Conservation (phyloP, 2,888 invertebrate species). For the Trichogramma evanescens region DNA sequence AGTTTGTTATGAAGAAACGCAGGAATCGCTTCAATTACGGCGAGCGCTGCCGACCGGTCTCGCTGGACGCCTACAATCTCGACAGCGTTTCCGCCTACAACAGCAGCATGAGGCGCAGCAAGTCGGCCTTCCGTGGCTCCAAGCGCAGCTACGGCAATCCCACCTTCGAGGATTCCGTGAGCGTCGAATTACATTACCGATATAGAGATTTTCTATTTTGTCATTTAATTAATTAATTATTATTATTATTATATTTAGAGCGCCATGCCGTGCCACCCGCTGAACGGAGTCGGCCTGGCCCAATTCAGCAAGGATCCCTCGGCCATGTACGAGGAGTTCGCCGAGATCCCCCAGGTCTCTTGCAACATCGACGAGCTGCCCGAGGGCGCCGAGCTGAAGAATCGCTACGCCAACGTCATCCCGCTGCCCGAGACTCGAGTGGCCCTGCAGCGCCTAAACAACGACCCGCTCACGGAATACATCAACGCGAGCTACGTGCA, state of each 20-base stretch:
- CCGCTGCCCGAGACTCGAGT: conserved; percentile 88
- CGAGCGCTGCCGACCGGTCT: conserved; percentile 81
- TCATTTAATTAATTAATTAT: conserved; percentile 2
- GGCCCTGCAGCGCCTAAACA: conserved; percentile 62
- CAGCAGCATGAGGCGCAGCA: conserved; percentile 66
- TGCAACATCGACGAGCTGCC: conserved; percentile 78
- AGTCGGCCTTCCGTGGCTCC: conserved; percentile 62
- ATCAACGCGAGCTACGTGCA: conserved; percentile 93
- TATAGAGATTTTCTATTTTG: background rate
- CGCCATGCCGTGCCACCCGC: conserved; percentile 60
- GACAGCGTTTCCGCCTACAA: conserved; percentile 81
- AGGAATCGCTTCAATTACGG: conserved; percentile 76
- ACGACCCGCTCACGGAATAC: conserved; percentile 76
- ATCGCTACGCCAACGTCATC: conserved; percentile 90
- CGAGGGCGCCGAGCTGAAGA: conserved; percentile 81
- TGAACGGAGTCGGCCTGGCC: conserved; percentile 71
- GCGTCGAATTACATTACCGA: conserved; percentile 31
- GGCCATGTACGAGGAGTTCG: conserved; percentile 73
- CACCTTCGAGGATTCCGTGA: conserved; percentile 81
- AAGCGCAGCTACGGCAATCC: conserved; percentile 86
- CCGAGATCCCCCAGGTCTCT: conserved; percentile 71
- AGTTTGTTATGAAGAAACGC: conserved; percentile 75
- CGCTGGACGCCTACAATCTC: conserved; percentile 80
- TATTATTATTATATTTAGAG: conserved; percentile 30
- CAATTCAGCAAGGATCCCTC: conserved; percentile 66